These are phyloP conservation scores for Numida meleagris DNA, from an alignment of 2,113 vertebrate genomes.

Conservation along the genomic window DNA sequence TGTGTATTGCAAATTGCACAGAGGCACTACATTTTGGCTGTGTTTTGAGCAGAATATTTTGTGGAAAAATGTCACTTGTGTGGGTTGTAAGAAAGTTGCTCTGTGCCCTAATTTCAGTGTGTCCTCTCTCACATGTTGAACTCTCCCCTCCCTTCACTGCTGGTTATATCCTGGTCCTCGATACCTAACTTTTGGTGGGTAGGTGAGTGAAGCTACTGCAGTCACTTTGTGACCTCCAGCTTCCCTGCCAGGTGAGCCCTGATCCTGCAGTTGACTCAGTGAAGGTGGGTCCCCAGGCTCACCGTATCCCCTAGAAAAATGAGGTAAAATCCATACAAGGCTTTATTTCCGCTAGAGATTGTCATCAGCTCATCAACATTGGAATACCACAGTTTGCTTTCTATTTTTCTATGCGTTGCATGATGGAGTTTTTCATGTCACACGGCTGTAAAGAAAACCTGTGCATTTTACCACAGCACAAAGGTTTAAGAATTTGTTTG, in stretches of 20 bases:
- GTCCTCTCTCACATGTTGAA: background rate
- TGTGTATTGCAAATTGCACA: background rate
- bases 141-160: background rate
- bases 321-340: background rate
- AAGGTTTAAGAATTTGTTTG: background rate
- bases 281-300: background rate
- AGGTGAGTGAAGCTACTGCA: background rate
- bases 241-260: background rate
- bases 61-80: background rate
- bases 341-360: background rate
- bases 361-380: background rate
- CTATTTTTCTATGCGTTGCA: background rate
- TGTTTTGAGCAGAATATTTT: background rate
- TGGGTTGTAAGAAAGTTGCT: background rate
- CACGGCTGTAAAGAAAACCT: background rate
- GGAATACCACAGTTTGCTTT: background rate
- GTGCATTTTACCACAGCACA: fast-evolving
- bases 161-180: background rate
- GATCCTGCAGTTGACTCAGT: background rate
- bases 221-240: background rate
- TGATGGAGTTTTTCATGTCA: background rate
- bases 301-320: background rate
- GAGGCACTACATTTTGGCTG: background rate
- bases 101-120: background rate
- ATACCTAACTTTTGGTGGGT: background rate